phyloP scores from a whole-genome alignment of 2,113 vertebrate genomes.

The Morone chrysops region DNA sequence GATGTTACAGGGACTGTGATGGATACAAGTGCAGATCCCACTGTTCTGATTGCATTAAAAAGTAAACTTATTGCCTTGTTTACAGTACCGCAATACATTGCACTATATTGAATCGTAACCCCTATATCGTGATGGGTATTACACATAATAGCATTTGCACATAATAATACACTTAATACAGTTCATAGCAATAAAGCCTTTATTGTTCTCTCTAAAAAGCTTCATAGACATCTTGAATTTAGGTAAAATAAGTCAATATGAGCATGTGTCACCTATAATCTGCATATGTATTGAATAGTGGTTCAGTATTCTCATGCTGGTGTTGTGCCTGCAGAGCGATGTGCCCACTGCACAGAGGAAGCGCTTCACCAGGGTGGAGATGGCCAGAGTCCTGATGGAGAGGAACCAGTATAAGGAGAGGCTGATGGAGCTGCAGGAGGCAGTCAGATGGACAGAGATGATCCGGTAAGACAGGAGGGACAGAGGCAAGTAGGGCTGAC shows the following conservation, averaged over 20 bases:
- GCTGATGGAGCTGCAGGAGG: constrained; percentile 98
- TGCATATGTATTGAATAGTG: background rate
- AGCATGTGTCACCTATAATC: background rate
- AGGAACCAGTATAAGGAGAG: constrained; percentile 99
- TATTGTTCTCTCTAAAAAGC: background rate
- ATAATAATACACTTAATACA: too few species aligned
- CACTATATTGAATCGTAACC: too few species aligned
- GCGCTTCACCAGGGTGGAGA: constrained; percentile 96
- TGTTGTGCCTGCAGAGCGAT: constrained; percentile 86
- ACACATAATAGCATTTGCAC: too few species aligned
- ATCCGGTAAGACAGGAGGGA: constrained; percentile 86
- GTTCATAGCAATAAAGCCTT: background rate
- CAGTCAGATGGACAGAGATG: constrained; percentile 99
- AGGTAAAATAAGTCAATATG: background rate
- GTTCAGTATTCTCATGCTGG: background rate
- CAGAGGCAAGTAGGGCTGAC: background rate
- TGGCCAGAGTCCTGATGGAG: constrained; percentile 98
- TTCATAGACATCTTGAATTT: background rate
- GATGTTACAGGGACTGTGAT: too few species aligned
- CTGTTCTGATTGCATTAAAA: too few species aligned
- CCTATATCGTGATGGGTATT: too few species aligned
- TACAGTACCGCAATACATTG: too few species aligned
- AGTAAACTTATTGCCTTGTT: too few species aligned
- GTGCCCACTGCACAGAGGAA: constrained; percentile 98
- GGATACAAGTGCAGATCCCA: too few species aligned